Conservation (phyloP, 2,888 invertebrate species). For the Tubulanus polymorphus region DNA sequence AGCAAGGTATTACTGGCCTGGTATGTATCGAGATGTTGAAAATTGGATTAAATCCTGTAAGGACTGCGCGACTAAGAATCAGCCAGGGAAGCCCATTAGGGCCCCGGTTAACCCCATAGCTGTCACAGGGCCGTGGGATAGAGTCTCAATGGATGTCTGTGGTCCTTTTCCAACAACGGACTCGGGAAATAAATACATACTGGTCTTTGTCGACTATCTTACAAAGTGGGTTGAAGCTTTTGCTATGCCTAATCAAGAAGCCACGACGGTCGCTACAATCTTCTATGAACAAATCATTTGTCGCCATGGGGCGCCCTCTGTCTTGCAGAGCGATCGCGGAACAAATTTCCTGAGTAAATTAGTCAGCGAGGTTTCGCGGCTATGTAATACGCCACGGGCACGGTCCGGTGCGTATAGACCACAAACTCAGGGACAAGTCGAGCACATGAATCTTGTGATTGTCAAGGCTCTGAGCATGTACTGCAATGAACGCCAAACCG, state of each 20-base stretch:
- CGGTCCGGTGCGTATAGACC: background rate
- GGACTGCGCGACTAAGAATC: constrained; percentile 8
- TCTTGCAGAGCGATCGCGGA: background rate
- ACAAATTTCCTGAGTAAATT: background rate
- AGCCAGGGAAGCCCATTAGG: background rate
- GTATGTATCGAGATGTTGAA: constrained; percentile 7
- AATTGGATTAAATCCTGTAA: constrained; percentile 4
- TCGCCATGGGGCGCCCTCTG: background rate
- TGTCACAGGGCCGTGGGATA: background rate
- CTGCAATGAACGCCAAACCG: background rate
- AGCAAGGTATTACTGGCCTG: constrained; percentile 8
- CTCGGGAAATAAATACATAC: too few species aligned
- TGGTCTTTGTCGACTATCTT: constrained; percentile 18
- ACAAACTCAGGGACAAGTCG: background rate
- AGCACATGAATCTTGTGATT: background rate
- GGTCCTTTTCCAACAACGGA: background rate
- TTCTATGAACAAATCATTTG: background rate
- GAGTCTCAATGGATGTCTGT: background rate
- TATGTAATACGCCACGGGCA: background rate
- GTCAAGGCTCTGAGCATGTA: background rate
- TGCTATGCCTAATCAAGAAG: constrained; percentile 22
- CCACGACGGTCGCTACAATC: constrained; percentile 11
- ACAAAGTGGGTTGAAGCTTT: constrained; percentile 24
- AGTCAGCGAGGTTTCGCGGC: background rate
- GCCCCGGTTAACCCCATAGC: constrained; percentile 4